A percentile compares a stretch with the other conserved stretches of the same genome.
phyloP scores from a whole-genome alignment of 2,888 invertebrate genomes.

The Hetaerina titia region DNA sequence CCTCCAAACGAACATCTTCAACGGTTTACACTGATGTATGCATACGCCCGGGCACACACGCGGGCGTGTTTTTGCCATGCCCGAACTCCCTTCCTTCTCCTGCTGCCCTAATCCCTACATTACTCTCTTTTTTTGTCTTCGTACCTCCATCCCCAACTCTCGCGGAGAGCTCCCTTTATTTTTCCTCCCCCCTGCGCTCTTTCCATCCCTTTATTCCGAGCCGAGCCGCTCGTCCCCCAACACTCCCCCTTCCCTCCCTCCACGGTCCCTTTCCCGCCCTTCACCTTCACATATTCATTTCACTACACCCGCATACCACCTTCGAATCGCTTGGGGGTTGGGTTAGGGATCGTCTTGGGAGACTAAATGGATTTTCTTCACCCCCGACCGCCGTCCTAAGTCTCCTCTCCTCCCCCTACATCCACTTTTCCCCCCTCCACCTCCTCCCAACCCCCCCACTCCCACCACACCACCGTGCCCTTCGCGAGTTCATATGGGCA shows the following conservation, averaged over 20 bases:
- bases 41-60: not conserved
- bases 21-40: conserved; percentile 39
- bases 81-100: not conserved
- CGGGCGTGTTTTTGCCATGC: not conserved
- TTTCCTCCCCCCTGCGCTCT: not conserved
- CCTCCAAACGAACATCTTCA: conserved; percentile 26
- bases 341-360: conserved; percentile 53
- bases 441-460: not conserved
- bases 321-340: conserved; percentile 54
- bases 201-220: conserved; percentile 3
- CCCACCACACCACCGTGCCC: not conserved
- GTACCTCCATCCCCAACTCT: conserved; percentile 33
- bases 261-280: not conserved
- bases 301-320: conserved; percentile 23
- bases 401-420: not conserved
- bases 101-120: conserved; percentile 37
- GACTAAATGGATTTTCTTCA: conserved; percentile 62
- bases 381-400: conserved; percentile 26
- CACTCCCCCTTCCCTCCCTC: not conserved
- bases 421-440: not conserved
- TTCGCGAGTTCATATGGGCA: not conserved
- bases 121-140: conserved; percentile 51
- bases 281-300: conserved; percentile 44
- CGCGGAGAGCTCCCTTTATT: not conserved
- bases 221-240: not conserved